Base-by-base conservation (phyloP, 92 coral and sea anemone species). In the Phenganax stokvisi region DNA sequence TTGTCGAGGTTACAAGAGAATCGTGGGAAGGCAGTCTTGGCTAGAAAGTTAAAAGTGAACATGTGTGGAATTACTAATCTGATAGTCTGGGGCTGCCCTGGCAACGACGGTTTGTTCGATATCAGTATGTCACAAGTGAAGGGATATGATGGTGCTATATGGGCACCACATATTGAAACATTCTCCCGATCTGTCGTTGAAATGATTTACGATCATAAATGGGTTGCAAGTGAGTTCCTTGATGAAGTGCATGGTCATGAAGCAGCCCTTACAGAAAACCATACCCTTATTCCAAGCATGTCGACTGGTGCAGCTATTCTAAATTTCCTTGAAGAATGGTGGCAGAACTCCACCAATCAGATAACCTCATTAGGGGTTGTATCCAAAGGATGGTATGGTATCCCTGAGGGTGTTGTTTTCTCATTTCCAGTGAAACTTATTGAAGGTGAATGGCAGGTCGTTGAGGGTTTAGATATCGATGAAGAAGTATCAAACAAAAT, bases 71-170 rank as follows among this genome's bases (percentile, higher is more conserved):
- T 94, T 20, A 90, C 86, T 77, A 92, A 94, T 79, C 91, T 92
- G 0, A 87, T 94, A 51, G 87, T 94, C 73, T 94, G 98, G 98
- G 98, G 98, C 44, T 87, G 87, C 63, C 88, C 90, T 37, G 97
- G 96, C 16, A 70, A 81, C 25, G 74, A 79, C 17, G 90, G 90
- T 4, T 59, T 73, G 15, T 81, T 93, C 54, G 98, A 94, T 70
- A 85, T 94, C 16, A 88, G 85, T 37, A 82, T 61, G 84, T 90
- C 98, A 29, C 92, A 90, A 79, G 97, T 92, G 6, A 87, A 90
- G 77, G 98, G 98, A 1, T 94, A 87, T 79, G 97, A 94, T 85
- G 98, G 98, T 6, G 98, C 98, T 17, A 94, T 94, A 30, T 94
- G 98, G 97, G 97, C 97, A 17, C 97, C 98, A 66, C 98, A 94